Conservation (phyloP, 2,113 vertebrate genomes). For the Esox niger region DNA sequence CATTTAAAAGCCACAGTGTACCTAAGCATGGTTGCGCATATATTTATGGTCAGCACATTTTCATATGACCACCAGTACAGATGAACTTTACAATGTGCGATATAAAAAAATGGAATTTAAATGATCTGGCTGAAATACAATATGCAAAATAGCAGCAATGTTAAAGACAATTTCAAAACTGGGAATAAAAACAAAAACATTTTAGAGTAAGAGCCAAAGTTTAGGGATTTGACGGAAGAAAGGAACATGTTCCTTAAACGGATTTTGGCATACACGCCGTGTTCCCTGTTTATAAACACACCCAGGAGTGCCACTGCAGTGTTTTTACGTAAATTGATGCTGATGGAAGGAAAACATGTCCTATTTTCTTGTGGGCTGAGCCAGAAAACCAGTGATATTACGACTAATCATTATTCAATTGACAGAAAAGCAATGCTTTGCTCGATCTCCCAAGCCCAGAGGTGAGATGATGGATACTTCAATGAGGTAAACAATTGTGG, state of each 20-base stretch:
- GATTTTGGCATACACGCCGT: conserved; percentile 40
- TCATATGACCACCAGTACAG: neutral
- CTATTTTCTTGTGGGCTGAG: conserved; percentile 23
- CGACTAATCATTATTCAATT: conserved; percentile 33
- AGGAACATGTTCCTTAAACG: conserved; percentile 56
- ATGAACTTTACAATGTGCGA: neutral
- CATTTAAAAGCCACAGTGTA: no score
- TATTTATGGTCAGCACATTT: no score
- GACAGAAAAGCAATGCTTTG: conserved; percentile 22
- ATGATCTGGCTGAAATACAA: neutral
- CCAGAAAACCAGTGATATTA: conserved; percentile 31
- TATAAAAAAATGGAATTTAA: neutral
- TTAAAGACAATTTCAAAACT: neutral
- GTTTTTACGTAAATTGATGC: conserved; percentile 37
- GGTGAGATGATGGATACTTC: no score
- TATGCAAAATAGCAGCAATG: neutral
- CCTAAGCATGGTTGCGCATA: no score
- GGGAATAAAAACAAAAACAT: neutral
- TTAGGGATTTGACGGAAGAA: conserved; percentile 38
- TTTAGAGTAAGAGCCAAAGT: neutral
- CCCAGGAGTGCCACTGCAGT: conserved; percentile 20
- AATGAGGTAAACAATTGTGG: no score
- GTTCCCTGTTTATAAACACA: conserved; percentile 40
- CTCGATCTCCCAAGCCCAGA: no score
- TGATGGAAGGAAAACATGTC: conserved; percentile 33